Evolutionary conservation across 2,797 vertebrate genomes (phyloP).

Genomic region (Antrozous pallidus): DNA sequence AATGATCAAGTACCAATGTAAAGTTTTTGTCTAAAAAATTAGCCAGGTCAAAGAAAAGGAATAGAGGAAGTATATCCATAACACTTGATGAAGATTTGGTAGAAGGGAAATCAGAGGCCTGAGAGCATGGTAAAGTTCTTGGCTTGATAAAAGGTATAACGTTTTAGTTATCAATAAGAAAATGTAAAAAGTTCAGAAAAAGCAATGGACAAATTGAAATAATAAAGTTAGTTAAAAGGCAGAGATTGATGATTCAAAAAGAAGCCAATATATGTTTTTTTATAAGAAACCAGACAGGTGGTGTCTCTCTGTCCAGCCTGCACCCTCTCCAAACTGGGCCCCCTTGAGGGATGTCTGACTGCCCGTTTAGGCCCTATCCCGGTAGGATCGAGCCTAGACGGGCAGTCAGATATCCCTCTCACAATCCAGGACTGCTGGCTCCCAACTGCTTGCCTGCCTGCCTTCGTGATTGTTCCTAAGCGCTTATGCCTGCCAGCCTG

Average conservation of each 20-base stretch:
- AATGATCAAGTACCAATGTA: background rate
- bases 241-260: background rate
- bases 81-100: background rate
- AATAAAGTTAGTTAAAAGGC: slow-evolving; percentile 10
- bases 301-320: too few relatives aligned
- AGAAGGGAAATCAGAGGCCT: background rate
- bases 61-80: background rate
- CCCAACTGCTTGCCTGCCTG: too few relatives aligned
- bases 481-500: too few relatives aligned
- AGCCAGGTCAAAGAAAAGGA: background rate
- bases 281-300: too few relatives aligned
- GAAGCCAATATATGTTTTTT: background rate
- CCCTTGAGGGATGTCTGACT: too few relatives aligned
- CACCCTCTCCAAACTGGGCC: too few relatives aligned
- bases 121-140: background rate
- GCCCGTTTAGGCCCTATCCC: too few relatives aligned
- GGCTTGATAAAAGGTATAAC: background rate
- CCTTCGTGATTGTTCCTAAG: too few relatives aligned
- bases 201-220: background rate
- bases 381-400: too few relatives aligned
- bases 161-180: background rate
- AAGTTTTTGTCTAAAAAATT: background rate
- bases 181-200: background rate
- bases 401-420: too few relatives aligned
- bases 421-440: too few relatives aligned